These are phyloP conservation scores for Laticauda colubrina DNA, from an alignment of 2,113 vertebrate genomes.

Conservation along the genomic window DNA sequence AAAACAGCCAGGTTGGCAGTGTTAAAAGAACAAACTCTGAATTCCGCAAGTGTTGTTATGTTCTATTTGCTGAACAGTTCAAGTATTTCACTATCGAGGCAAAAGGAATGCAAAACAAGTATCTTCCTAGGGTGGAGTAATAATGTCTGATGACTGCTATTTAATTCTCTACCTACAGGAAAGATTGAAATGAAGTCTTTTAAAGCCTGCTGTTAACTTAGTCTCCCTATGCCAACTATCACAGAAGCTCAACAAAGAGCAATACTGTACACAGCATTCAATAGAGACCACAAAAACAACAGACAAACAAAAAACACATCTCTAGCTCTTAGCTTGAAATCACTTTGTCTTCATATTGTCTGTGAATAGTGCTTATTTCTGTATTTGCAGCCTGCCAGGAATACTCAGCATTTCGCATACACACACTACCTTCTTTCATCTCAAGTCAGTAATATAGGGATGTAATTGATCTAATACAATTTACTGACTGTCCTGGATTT, in stretches of 20 bases:
- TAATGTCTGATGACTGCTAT: neutral
- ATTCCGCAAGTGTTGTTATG: neutral
- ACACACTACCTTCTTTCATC: neutral
- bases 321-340: neutral
- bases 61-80: neutral
- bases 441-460: neutral
- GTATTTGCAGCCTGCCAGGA: neutral
- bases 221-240: neutral
- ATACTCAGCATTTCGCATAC: no score
- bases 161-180: neutral
- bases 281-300: neutral
- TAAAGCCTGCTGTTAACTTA: neutral
- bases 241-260: neutral
- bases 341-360: neutral
- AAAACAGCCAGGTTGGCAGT: neutral
- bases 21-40: neutral
- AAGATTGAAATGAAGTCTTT: neutral
- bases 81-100: neutral
- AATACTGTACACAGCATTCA: neutral
- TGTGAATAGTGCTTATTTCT: neutral
- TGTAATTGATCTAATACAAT: neutral
- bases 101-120: neutral
- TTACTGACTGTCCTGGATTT: neutral
- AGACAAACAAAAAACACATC: neutral
- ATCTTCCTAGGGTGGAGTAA: neutral